Percentiles rank a stretch among this genome's conserved stretches.
phyloP scores from a whole-genome alignment of 2,113 vertebrate species.

The Scalopus aquaticus region DNA sequence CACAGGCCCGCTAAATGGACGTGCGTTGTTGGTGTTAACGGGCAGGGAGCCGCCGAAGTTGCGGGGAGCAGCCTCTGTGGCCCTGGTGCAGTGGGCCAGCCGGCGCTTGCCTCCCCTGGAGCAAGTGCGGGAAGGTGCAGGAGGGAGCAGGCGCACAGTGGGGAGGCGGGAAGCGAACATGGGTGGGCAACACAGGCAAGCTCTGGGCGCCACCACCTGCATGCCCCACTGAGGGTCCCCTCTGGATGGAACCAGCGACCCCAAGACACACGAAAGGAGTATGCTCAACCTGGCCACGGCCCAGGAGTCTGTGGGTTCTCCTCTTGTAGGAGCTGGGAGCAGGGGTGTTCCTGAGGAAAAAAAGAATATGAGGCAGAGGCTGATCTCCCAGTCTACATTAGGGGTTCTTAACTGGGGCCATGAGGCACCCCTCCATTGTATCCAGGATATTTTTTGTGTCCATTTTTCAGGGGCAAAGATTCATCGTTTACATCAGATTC shows the following conservation, averaged over 20 bases:
- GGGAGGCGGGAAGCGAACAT: background rate
- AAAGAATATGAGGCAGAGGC: background rate
- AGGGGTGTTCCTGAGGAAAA: background rate
- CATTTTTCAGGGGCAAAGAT: background rate
- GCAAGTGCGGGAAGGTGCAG: background rate
- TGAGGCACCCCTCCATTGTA: too few species aligned
- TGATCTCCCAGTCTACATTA: background rate
- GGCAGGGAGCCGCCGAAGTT: background rate
- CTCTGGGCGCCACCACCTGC: background rate
- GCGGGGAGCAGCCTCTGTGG: background rate
- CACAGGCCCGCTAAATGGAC: fast-evolving
- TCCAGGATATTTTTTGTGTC: background rate
- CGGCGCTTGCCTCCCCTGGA: background rate
- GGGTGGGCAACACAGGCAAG: fast-evolving
- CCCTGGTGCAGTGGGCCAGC: background rate
- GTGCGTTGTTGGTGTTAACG: background rate
- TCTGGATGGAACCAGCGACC: background rate
- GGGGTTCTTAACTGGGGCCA: background rate
- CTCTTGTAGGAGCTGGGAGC: background rate
- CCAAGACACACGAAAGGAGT: background rate
- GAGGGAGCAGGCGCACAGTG: background rate
- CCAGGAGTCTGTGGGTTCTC: background rate
- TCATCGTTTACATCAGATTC: background rate
- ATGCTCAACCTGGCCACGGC: background rate
- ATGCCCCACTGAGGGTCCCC: background rate